A percentile compares a stretch with the other conserved stretches of the same genome.
phyloP scores from a whole-genome alignment of 2,113 vertebrate genomes.

The Abramis brama region DNA sequence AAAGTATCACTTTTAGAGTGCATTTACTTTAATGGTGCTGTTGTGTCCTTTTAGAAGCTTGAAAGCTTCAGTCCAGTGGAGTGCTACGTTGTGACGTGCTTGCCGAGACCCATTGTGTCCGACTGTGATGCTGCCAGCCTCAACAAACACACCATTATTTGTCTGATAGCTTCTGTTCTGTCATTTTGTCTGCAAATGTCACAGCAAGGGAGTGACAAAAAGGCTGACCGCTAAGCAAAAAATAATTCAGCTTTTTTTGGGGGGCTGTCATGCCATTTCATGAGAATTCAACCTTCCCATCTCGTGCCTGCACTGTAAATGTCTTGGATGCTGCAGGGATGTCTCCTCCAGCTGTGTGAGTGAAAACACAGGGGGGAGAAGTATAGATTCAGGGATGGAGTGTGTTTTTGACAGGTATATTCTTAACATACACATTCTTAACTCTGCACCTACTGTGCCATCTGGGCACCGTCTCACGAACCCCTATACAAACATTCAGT shows the following conservation, averaged over 20 bases:
- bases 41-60: not conserved
- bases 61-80: constrained; percentile 7
- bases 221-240: constrained; percentile 12
- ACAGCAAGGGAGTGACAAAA: constrained; percentile 37
- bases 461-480: not conserved
- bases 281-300: constrained; percentile 16
- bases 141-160: constrained; percentile 50
- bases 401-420: constrained; percentile 1
- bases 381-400: constrained; percentile 15
- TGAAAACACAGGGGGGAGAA: not conserved
- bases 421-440: not conserved
- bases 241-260: not conserved
- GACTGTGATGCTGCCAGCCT: constrained; percentile 18
- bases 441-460: constrained; percentile 6
- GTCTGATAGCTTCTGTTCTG: constrained; percentile 45
- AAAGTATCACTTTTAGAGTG: constrained; percentile 25
- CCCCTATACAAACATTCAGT: not conserved
- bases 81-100: not conserved
- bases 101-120: constrained; percentile 4
- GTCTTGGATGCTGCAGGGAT: constrained; percentile 28
- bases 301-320: constrained; percentile 34
- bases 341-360: constrained; percentile 23
- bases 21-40: not conserved
- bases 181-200: constrained; percentile 52
- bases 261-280: constrained; percentile 2